Base-by-base conservation (phyloP, 2,797 vertebrate genomes). In the Chaetodon trifasciatus region DNA sequence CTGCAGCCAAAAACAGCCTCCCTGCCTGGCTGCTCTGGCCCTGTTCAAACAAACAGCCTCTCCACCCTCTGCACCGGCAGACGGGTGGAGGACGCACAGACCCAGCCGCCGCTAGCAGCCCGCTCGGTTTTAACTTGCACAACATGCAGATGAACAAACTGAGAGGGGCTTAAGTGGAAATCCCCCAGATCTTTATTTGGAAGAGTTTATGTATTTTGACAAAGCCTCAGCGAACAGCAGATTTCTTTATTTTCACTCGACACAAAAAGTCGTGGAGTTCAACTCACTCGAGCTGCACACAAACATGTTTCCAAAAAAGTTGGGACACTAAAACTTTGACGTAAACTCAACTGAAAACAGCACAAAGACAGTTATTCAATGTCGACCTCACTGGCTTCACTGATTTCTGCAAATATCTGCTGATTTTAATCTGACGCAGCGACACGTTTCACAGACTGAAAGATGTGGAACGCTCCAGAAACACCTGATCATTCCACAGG, bases 41-140 rank as follows among this genome's bases (percentile, higher is more conserved):
- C 80, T 69, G 74, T 70, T 35, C 83, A 88, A 88, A 89, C 78
- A 88, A 89, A 86, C 83, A 84, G 76, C 53, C 49, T 47, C 72
- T 62, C 72, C 78, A 37, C 78, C 83, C 56, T 72, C 65, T 47
- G 56, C 84, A 47, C 17, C 9, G 28, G 5, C 82, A 78, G 68
- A 65, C 42, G 61, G 77, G 72, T 6, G 68, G 70, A 74, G 74
- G 70, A 74, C 76, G 4, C 82, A 0, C 24, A 53, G 40, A 63
- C 53, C 8, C 7, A 0, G 52, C 28, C 4, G 11, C 62, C 24
- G 55, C 19, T 17, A 0, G 44, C 42, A 7, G 35, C 65, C 74
- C 24, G 39, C 69, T 42, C 66, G 60, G 58, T 23, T 61, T 82
- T 57, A 57, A 44, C 5, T 32, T 2, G 21, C 56, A 64, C 28